phyloP scores from a whole-genome alignment of 2,113 vertebrate species.

The Caracal caracal region DNA sequence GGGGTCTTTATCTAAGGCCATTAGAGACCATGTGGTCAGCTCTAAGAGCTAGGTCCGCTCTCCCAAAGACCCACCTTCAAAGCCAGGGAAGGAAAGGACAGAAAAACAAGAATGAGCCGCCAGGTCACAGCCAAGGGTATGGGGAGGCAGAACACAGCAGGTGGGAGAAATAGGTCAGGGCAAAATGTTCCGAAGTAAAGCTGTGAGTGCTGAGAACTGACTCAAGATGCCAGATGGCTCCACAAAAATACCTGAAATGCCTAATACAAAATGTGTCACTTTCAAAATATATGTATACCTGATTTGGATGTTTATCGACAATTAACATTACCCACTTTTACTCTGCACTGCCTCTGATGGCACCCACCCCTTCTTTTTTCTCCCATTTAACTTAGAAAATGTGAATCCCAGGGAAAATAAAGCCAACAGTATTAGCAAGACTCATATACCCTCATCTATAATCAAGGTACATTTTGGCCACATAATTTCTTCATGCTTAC shows the following conservation, averaged over 20 bases:
- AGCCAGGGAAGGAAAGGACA: not conserved
- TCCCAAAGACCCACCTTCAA: not conserved
- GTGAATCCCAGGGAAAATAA: not conserved
- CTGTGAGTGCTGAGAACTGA: not conserved
- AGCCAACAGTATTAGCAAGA: not conserved
- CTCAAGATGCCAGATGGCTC: not conserved
- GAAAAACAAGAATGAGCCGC: not conserved
- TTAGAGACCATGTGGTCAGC: not conserved
- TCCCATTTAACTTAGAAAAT: conserved; percentile 32
- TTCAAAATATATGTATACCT: conserved; percentile 19
- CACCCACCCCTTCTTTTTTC: not conserved
- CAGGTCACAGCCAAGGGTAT: not conserved
- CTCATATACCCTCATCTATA: not conserved
- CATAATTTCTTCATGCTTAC: not conserved
- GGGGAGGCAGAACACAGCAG: not conserved
- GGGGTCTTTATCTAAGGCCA: not conserved
- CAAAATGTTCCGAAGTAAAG: not conserved
- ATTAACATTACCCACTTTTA: not conserved
- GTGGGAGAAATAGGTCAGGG: conserved; percentile 3
- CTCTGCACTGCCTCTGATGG: not conserved
- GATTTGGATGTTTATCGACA: conserved; percentile 34
- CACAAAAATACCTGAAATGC: conserved; percentile 46
- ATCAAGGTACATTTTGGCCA: not conserved
- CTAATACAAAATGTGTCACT: conserved; percentile 54
- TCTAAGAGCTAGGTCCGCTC: not conserved